phyloP scores from a whole-genome alignment of 2,888 invertebrate genomes.

The Conomelus anceps region DNA sequence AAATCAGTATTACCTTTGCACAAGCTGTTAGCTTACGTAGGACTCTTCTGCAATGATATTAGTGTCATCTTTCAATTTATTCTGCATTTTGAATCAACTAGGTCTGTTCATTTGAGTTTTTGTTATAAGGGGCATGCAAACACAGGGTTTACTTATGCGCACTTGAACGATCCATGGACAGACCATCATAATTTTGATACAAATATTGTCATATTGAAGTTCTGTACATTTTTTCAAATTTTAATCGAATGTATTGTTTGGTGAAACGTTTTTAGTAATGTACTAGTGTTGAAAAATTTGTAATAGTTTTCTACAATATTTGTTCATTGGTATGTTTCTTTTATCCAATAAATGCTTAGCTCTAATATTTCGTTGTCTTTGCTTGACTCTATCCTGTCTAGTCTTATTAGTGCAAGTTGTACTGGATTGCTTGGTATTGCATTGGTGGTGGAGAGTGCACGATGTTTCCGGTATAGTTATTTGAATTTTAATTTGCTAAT shows the following conservation, averaged over 20 bases:
- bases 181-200: background rate
- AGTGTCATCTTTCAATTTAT: background rate
- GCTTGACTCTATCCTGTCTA: background rate
- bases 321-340: background rate
- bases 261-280: background rate
- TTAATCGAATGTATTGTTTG: background rate
- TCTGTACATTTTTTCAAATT: background rate
- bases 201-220: background rate
- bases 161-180: background rate
- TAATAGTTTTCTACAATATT: background rate
- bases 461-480: background rate
- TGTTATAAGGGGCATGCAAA: background rate
- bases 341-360: background rate
- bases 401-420: background rate
- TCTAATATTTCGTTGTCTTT: background rate
- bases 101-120: background rate
- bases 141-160: background rate
- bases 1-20: background rate
- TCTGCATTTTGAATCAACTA: background rate
- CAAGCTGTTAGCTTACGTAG: background rate
- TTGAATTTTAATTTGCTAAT: background rate
- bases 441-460: background rate
- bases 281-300: conserved; percentile 1
- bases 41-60: background rate
- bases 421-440: conserved; percentile 5